A percentile compares a stretch with the other conserved stretches of the same genome.
Evolutionary conservation across 2,888 invertebrate species (phyloP).

Genomic region (Apamea monoglypha): DNA sequence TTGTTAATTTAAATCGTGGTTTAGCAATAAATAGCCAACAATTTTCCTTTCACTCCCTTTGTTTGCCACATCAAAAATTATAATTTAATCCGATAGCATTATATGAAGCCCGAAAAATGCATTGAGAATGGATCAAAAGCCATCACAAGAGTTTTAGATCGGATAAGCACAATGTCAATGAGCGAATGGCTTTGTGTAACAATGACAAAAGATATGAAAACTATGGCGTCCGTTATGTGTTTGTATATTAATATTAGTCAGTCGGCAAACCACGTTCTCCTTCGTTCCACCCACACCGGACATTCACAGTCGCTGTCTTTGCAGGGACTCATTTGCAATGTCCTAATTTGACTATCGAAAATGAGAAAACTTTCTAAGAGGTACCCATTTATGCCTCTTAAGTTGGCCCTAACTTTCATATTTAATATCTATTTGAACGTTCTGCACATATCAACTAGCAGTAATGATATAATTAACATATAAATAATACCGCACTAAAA

Average conservation of each 20-base stretch:
- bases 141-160: constrained; percentile 15
- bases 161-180: constrained; percentile 24
- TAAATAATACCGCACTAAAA: constrained; percentile 32
- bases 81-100: constrained; percentile 1
- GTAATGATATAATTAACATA: constrained; percentile 44
- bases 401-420: constrained; percentile 42
- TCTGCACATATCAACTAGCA: constrained; percentile 36
- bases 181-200: constrained; percentile 20
- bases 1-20: constrained; percentile 30
- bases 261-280: constrained; percentile 69
- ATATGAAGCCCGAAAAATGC: constrained; percentile 10
- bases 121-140: constrained; percentile 7
- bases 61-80: constrained; percentile 20
- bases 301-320: constrained; percentile 62
- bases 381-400: constrained; percentile 12
- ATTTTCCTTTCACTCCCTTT: constrained; percentile 21
- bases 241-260: constrained; percentile 53
- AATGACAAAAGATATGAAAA: constrained; percentile 55
- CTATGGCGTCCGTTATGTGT: constrained; percentile 44
- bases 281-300: constrained; percentile 71
- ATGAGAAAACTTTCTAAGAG: constrained; percentile 48
- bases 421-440: constrained; percentile 50
- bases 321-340: constrained; percentile 57
- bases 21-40: constrained; percentile 15
- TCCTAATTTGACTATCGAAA: constrained; percentile 55